A percentile compares a stretch with the other conserved stretches of the same genome.
Conservation (phyloP, 2,888 invertebrate genomes). For the Saturnia pavonia region DNA sequence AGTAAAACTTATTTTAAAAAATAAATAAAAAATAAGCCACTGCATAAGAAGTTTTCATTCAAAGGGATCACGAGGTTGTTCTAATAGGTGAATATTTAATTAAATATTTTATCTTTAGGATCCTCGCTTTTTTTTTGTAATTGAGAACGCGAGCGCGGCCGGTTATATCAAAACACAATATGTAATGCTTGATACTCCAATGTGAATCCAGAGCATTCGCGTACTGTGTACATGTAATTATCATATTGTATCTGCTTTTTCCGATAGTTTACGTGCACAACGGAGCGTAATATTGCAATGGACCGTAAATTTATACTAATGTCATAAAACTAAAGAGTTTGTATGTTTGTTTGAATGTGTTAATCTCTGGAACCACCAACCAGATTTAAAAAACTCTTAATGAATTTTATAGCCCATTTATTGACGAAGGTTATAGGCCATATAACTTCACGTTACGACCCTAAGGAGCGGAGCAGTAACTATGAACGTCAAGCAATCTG, state of each 20-base stretch:
- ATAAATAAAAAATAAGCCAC: conserved; percentile 69
- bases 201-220: conserved; percentile 55
- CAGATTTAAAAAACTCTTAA: no score
- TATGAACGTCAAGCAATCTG: no score
- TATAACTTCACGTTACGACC: no score
- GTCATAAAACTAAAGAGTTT: no score
- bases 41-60: conserved; percentile 33
- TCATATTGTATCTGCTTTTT: conserved; percentile 79
- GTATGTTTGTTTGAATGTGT: no score
- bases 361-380: no score
- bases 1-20: conserved; percentile 66
- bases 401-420: no score
- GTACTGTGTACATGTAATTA: conserved; percentile 72
- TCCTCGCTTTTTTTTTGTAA: conserved; percentile 38
- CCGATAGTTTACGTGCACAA: conserved; percentile 75
- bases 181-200: conserved; percentile 53
- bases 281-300: conserved; percentile 72
- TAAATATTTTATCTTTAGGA: conserved; percentile 68
- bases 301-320: conserved; percentile 35
- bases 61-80: conserved; percentile 38
- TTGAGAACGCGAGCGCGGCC: conserved; percentile 49
- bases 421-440: no score
- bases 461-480: no score
- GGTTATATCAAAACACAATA: conserved; percentile 43
- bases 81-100: conserved; percentile 67